These are phyloP conservation scores for Zosterops lateralis DNA, from an alignment of 2,113 vertebrate species.

Conservation along the genomic window DNA sequence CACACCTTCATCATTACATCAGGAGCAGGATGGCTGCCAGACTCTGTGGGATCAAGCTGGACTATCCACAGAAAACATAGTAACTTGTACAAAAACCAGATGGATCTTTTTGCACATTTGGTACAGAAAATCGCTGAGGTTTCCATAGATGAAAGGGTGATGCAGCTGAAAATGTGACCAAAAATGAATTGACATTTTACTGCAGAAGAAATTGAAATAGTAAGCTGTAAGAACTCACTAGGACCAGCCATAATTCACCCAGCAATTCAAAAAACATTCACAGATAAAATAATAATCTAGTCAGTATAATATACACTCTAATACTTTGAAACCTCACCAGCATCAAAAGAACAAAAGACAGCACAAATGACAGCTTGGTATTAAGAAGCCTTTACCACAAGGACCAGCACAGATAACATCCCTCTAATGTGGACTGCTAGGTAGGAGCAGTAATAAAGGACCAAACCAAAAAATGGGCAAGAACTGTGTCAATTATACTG, in stretches of 20 bases:
- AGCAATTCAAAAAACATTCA: neutral
- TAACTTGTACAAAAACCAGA: neutral
- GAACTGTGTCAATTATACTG: neutral
- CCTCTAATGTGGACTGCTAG: rapidly evolving
- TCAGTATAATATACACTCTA: neutral
- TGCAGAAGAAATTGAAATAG: neutral
- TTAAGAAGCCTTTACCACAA: neutral
- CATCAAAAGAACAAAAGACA: neutral
- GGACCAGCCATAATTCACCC: neutral
- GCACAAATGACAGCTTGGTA: neutral
- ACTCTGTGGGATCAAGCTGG: neutral
- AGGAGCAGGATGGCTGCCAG: neutral
- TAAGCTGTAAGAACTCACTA: neutral
- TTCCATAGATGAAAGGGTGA: neutral
- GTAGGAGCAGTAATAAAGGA: neutral
- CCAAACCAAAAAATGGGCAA: neutral
- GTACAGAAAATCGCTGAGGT: neutral
- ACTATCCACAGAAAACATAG: neutral
- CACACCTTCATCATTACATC: neutral
- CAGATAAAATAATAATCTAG: neutral
- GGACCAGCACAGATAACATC: neutral
- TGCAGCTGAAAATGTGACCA: neutral
- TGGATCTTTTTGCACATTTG: neutral
- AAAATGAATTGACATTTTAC: neutral
- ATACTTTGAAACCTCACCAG: neutral